phyloP scores from a whole-genome alignment of 2,888 invertebrate species.

The Pteria penguin region DNA sequence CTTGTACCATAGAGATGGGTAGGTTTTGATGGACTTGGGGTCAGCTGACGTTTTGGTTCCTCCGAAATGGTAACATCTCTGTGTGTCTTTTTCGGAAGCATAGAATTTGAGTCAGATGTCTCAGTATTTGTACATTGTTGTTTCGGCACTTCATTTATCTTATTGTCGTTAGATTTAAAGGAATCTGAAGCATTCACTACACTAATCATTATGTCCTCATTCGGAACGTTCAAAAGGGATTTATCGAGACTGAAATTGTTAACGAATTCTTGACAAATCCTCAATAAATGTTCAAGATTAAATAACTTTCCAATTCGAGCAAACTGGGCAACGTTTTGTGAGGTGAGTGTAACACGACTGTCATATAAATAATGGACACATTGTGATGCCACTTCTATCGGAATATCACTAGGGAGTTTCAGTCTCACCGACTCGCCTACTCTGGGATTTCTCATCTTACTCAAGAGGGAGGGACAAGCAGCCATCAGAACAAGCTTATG shows the following conservation, averaged over 20 bases:
- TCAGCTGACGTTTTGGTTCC: background rate
- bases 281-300: constrained; percentile 42
- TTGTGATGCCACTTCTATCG: constrained; percentile 49
- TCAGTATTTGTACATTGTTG: background rate
- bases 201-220: constrained; percentile 32
- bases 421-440: constrained; percentile 38
- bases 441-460: constrained; percentile 34
- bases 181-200: background rate
- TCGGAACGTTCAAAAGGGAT: constrained; percentile 26
- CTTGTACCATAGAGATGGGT: constrained; percentile 43
- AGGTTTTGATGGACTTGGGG: constrained; percentile 3
- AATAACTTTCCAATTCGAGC: constrained; percentile 52
- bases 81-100: background rate
- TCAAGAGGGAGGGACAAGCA: constrained; percentile 45
- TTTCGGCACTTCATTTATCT: background rate
- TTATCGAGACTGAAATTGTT: constrained; percentile 26
- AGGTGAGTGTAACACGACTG: constrained; percentile 53
- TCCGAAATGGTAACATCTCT: background rate
- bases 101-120: background rate
- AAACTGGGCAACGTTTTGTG: constrained; percentile 58
- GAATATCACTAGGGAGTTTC: constrained; percentile 53
- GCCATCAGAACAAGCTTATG: constrained; percentile 61
- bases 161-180: background rate
- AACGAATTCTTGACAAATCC: constrained; percentile 43
- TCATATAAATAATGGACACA: constrained; percentile 60